Evolutionary conservation across 2,888 invertebrate genomes (phyloP), one percentile per base, ranked within the genome.

Genomic region (Cryptus armator): DNA sequence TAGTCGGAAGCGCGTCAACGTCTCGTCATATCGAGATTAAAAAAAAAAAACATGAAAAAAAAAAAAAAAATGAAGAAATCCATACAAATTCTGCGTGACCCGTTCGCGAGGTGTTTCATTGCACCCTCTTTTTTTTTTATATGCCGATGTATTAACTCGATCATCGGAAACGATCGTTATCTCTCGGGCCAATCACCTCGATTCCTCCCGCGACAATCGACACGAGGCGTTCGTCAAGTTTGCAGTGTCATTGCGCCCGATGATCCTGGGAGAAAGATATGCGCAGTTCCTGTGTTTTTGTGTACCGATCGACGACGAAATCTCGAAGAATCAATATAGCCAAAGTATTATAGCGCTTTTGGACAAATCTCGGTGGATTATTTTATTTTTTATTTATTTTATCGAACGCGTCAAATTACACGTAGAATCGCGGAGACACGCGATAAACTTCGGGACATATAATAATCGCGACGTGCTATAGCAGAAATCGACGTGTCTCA

Each of bases 101-200:
- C 62, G 7, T 24, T 62, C 24, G 24, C 32, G 24, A 1, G 62
- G 7, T 37, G 64, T 64, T 64, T n/a, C 64, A 64, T 64, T 64
- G 64, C 64, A 64, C 64, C 16, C 16, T 10, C 0, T 59, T 29
- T 59, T 29, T 29, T 59, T 12, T 32, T 64, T 43, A 16, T 66
- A 66, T 24, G 10, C 72, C 53, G 67, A 83, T 78, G 48, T 59
- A 78, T 78, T 29, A 37, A 72, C 16, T 16, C 62, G 83, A 74
- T 78, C 51, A 48, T 46, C 68, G 59, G 4, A 32, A 24, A 51
- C 59, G 71, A 48, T 43, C 37, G 74, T 78, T 83, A 78, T 83
- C 78, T 68, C 46, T 67, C 67, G 71, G 82, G 83, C 67, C 72
- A 83, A 43, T 83, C 77, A 83, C 83, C 83, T 43, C 64, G 59